Percentiles rank a stretch among this genome's conserved stretches.
These are phyloP conservation scores for Pimephales promelas DNA, from an alignment of 2,113 vertebrate species.

Conservation along the genomic window DNA sequence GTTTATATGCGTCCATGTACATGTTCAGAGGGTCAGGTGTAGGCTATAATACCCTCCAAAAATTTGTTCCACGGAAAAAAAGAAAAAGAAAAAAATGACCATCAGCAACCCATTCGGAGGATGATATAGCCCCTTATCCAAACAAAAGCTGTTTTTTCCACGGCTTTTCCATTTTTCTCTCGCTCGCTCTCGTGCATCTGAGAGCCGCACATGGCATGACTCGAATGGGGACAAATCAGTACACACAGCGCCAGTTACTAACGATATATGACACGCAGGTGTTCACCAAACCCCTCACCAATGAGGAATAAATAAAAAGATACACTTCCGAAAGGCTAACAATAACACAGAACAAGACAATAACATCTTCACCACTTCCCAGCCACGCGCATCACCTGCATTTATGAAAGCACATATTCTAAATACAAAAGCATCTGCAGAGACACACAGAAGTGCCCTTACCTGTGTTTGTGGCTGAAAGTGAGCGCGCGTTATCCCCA, in stretches of 20 bases:
- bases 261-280: slow-evolving; percentile 29
- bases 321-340: not conserved
- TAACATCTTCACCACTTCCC: slow-evolving; percentile 2
- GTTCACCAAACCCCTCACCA: slow-evolving; percentile 22
- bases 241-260: slow-evolving; percentile 3
- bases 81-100: too few species aligned
- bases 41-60: not conserved
- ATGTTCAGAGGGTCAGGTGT: not conserved
- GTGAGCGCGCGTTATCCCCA: slow-evolving; percentile 22
- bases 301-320: not conserved
- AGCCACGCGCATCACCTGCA: slow-evolving; percentile 32
- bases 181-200: slow-evolving; percentile 4
- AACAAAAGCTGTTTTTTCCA: slow-evolving; percentile 26
- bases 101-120: not conserved
- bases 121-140: not conserved
- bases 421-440: slow-evolving; percentile 33
- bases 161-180: slow-evolving; percentile 10
- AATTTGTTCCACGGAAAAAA: not conserved
- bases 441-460: slow-evolving; percentile 14
- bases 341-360: not conserved
- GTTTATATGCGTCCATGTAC: slow-evolving; percentile 26
- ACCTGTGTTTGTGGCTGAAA: slow-evolving; percentile 9
- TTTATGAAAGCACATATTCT: not conserved
- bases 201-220: slow-evolving; percentile 43
- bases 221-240: slow-evolving; percentile 33